Evolutionary conservation across 2,797 vertebrate genomes (phyloP), one percentile per base, ranked within the genome.

Genomic region (Lepidocolaptes lacrymiger): DNA sequence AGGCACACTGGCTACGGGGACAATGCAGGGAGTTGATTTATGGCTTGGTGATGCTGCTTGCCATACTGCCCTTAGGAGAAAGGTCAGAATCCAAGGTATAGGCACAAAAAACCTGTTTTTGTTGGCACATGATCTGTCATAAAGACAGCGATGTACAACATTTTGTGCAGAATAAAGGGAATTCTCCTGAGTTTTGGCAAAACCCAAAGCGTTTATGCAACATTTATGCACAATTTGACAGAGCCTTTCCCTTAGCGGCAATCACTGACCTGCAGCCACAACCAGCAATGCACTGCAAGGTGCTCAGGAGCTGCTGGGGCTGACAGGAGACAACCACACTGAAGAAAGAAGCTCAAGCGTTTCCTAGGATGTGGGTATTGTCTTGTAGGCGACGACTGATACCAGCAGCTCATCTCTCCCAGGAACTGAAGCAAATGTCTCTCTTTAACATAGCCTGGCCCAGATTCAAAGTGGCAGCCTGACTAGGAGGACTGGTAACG

Each of bases 391-490:
- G 1, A 85, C 48, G 90, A 95, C 68, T 59, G 85, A 90, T 44
- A 81, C 59, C 85, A 93, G 49, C 55, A 75, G 79, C 85, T 81
- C 79, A 28, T 68, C 34, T 30, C 77, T 91, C 69, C 27, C 63
- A 89, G 59, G 61, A 85, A 64, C 76, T 12, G 32, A 61, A 46
- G 83, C 7, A 1, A 85, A 89, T 0, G 1, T 51, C 67, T 94
- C 80, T 77, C 52, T 82, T 32, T 63, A 80, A 78, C 59, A 72
- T 5, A 62, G 72, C 59, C 44, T 90, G 91, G 88, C 78, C 68
- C 86, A 91, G 74, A 95, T 95, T 76, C 1, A 30, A 96, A 93
- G 84, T 82, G 91, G 75, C 88, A 95, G 95, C 83, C 78, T 74
- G 48, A 84, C n/a, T 13, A 49, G 56, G 73, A 89, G 24, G 71